Evolutionary conservation across 92 coral and sea anemone genomes (phyloP), one percentile per base, ranked within the genome.

Genomic region (Porites divaricata): DNA sequence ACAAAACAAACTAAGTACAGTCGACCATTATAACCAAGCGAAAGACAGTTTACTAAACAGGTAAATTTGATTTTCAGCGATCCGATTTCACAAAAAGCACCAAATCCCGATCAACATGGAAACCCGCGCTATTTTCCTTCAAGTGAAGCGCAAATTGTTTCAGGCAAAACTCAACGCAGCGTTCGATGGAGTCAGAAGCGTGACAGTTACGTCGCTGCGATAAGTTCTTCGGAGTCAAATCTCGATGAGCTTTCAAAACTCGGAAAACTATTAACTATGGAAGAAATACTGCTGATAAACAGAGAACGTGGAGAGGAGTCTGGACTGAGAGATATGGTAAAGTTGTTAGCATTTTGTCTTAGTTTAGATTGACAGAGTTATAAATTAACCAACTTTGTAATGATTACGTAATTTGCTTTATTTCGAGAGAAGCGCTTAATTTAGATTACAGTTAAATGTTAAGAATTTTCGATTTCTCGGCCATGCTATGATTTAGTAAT

Each of bases 141-240:
- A 1, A 22, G 51, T 20, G 52, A 53, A 70, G 24, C 14, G 66
- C 75, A 35, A 14, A 56, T 20, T 20, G 56, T 26, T 19, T 49
- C 50, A 5, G 70, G n/a, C 67, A 54, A 26, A n/a, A 23, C 67
- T 2, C 76, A 58, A 41, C 68, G 19, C 17, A 59, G 66, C 8
- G n/a, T 80, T 80, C 67, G 76, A 16, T 80, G 85, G 85, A 80
- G 76, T 69, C 85, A 80, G 76, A 80, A 80, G 23, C 76, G 85
- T 50, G 68, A 80, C 52, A 80, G 85, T 19, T 82, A 82, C 24
- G 79, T 82, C 53, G 79, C 86, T 26, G 86, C 86, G 24, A 82
- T 82, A 62, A 72, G 79, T 25, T 61, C 86, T 24, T 61, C 86
- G 24, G 57, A 82, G 51, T 41, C 72, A 49, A 22, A 72, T 64